phyloP scores from a whole-genome alignment of 2,113 vertebrate genomes.

The Galemys pyrenaicus region DNA sequence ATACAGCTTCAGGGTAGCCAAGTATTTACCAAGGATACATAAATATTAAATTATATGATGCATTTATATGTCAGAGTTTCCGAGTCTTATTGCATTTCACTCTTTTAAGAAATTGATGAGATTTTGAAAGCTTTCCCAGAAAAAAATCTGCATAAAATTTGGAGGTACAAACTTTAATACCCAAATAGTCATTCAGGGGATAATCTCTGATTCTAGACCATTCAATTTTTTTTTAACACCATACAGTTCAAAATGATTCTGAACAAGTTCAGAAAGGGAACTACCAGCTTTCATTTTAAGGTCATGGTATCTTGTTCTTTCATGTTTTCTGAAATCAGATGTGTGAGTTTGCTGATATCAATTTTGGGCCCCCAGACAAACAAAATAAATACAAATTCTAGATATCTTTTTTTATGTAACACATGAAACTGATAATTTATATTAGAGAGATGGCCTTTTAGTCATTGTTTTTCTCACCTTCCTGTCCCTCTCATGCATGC shows the following conservation, averaged over 20 bases:
- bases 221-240: background rate
- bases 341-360: background rate
- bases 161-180: background rate
- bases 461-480: background rate
- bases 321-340: slow-evolving; percentile 28
- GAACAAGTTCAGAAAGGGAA: background rate
- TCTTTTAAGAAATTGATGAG: background rate
- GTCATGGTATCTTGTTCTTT: background rate
- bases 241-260: background rate
- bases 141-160: background rate
- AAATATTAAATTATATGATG: background rate
- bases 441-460: background rate
- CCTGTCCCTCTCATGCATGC: background rate
- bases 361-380: background rate
- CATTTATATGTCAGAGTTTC: background rate
- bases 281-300: background rate
- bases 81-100: background rate
- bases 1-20: background rate
- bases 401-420: background rate
- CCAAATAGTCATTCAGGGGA: background rate
- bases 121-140: background rate
- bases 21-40: background rate
- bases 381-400: background rate
- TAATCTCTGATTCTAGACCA: background rate
- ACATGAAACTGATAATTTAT: background rate